These are phyloP conservation scores for Agapostemon virescens DNA, from an alignment of 2,888 invertebrate genomes.

Conservation along the genomic window DNA sequence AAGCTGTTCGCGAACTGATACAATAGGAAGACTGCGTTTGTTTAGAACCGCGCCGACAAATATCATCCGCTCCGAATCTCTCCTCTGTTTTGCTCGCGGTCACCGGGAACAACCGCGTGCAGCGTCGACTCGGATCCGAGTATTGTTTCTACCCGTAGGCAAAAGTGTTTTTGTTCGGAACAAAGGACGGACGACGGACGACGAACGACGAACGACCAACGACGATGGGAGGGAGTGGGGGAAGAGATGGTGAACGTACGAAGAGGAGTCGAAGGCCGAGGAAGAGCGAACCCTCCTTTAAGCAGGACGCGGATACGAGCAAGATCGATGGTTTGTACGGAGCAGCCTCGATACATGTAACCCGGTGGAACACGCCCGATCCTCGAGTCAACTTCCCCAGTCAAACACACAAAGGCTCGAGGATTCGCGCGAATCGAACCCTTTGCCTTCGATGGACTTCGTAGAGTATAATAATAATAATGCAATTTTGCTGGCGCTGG, in stretches of 20 bases:
- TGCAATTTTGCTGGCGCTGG: background rate
- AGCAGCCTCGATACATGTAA: too few relatives aligned
- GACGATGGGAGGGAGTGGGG: background rate
- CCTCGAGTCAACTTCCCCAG: conserved; percentile 59
- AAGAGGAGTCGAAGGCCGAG: conserved; percentile 54
- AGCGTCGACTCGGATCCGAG: background rate
- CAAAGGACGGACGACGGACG: background rate
- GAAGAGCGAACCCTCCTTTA: too few relatives aligned
- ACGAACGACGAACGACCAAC: conserved; percentile 11
- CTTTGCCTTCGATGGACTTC: conserved; percentile 53
- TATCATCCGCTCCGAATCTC: conserved; percentile 23
- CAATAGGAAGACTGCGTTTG: conserved; percentile 31
- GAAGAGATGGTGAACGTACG: conserved; percentile 38
- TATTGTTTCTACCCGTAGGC: background rate
- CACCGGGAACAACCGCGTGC: conserved; percentile 6
- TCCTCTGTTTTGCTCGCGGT: conserved; percentile 16
- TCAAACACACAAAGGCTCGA: conserved; percentile 40
- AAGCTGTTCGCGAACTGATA: conserved; percentile 9
- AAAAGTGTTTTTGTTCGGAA: background rate
- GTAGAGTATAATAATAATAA: conserved; percentile 17
- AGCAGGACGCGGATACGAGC: too few relatives aligned
- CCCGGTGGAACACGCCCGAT: conserved; percentile 30
- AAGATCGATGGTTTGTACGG: too few relatives aligned
- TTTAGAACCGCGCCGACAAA: conserved; percentile 20
- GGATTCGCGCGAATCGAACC: conserved; percentile 6